These are phyloP conservation scores for Callaeas wilsoni DNA, from an alignment of 2,113 vertebrate species.

Conservation along the genomic window DNA sequence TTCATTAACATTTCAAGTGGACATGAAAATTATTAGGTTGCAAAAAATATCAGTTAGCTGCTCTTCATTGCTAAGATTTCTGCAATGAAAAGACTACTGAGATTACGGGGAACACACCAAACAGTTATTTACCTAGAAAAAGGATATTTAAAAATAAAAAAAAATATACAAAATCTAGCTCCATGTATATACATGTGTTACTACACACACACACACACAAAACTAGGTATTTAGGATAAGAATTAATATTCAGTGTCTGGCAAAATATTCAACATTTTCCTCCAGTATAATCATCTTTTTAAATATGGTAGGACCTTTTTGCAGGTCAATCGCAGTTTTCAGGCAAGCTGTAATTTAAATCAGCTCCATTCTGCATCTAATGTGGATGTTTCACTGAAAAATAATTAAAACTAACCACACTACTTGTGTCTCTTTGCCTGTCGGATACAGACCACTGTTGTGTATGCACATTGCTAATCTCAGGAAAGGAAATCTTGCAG, in stretches of 20 bases:
- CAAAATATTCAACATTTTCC: conserved; percentile 8
- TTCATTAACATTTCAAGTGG: neutral
- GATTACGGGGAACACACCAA: neutral
- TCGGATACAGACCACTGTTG: neutral
- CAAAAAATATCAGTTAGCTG: neutral
- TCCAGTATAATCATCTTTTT: conserved; percentile 38
- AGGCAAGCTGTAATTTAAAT: conserved; percentile 64
- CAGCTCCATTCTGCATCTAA: conserved; percentile 34
- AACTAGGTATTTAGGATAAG: neutral
- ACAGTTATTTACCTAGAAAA: neutral
- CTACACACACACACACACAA: neutral
- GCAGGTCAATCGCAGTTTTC: conserved; percentile 51
- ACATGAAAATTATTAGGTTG: neutral
- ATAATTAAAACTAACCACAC: conserved; percentile 40
- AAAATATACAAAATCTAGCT: neutral
- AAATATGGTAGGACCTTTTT: conserved; percentile 38
- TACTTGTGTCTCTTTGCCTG: neutral
- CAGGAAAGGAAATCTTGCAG: neutral
- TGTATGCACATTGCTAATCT: neutral
- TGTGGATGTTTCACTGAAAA: conserved; percentile 35
- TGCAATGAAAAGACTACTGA: neutral
- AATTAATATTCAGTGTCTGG: conserved; percentile 15
- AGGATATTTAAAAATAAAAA: neutral
- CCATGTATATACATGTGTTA: neutral
- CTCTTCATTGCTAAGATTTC: neutral